Percentiles rank a stretch among this genome's conserved stretches.
Conservation (phyloP, 2,797 vertebrate species). For the Brachymystax lenok region DNA sequence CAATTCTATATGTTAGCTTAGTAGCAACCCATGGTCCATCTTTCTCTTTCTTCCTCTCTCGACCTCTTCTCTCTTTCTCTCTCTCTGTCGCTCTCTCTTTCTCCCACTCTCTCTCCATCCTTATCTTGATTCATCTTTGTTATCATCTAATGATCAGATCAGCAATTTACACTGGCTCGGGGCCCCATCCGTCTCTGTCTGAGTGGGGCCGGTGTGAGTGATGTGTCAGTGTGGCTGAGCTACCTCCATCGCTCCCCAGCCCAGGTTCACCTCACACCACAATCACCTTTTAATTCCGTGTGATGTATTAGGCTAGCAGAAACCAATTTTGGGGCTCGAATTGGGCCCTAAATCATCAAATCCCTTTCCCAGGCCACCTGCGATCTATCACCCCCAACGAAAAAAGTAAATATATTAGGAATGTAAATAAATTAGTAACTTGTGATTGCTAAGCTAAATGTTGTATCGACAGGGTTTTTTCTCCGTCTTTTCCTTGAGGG, state of each 20-base stretch:
- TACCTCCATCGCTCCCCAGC: constrained; percentile 9
- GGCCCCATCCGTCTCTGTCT: constrained; percentile 53
- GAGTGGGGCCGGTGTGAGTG: constrained; percentile 28
- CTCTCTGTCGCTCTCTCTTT: neutral
- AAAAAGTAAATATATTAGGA: constrained; percentile 64
- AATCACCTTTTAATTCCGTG: constrained; percentile 80
- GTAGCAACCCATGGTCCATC: no score
- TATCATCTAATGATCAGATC: constrained; percentile 51
- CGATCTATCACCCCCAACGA: constrained; percentile 66
- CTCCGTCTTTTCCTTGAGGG: constrained; percentile 43
- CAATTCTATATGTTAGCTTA: no score
- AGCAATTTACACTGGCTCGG: constrained; percentile 43
- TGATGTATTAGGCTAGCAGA: constrained; percentile 78
- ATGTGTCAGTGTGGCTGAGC: constrained; percentile 41
- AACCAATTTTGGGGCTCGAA: constrained; percentile 79
- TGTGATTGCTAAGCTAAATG: constrained; percentile 63
- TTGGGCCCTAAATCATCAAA: constrained; percentile 81
- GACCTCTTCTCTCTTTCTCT: no score
- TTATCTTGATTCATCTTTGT: constrained; percentile 42
- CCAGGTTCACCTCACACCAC: constrained; percentile 38
- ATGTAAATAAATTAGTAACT: constrained; percentile 74
- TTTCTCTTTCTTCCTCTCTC: no score
- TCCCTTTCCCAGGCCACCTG: constrained; percentile 64
- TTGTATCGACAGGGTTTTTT: constrained; percentile 61
- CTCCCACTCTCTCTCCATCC: constrained; percentile 5